These are phyloP conservation scores for Upupa epops DNA, from an alignment of 2,113 vertebrate species.

Conservation along the genomic window DNA sequence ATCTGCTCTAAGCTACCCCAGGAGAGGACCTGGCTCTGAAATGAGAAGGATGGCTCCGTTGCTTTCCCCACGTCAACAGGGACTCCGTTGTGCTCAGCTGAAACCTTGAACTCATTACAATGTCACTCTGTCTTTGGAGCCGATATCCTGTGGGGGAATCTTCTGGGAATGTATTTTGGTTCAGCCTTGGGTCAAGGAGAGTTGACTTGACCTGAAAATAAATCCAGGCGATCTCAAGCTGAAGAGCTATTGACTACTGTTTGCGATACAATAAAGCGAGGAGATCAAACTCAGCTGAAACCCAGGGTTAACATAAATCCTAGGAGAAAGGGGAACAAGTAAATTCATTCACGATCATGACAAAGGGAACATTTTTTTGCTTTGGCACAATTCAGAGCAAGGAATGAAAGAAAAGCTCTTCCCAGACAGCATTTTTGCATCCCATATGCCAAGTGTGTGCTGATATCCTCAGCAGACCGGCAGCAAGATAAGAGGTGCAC, in stretches of 20 bases:
- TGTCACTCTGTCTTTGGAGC: conserved; percentile 55
- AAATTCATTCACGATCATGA: conserved; percentile 41
- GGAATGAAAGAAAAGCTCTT: background rate
- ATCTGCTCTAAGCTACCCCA: background rate
- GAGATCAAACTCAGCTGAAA: conserved; percentile 41
- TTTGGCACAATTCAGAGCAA: background rate
- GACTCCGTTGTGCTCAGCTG: background rate
- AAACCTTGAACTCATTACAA: conserved; percentile 56
- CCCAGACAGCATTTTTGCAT: background rate
- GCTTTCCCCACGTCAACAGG: background rate
- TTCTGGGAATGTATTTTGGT: conserved; percentile 64
- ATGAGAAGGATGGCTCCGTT: background rate
- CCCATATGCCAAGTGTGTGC: background rate
- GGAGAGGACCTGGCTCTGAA: background rate
- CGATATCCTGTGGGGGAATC: conserved; percentile 34
- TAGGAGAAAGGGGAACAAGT: conserved; percentile 50
- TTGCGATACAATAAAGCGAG: conserved; percentile 58
- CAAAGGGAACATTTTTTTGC: conserved; percentile 57
- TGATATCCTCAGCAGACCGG: background rate
- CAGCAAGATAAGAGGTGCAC: background rate
- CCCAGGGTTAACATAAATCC: conserved; percentile 56
- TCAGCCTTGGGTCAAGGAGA: conserved; percentile 62
- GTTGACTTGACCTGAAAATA: conserved; percentile 70
- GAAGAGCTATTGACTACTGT: conserved; percentile 70
- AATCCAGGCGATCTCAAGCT: conserved; percentile 52